A percentile compares a stretch with the other conserved stretches of the same genome.
Conservation (phyloP, 2,888 invertebrate species). For the Agrochola lychnidis region DNA sequence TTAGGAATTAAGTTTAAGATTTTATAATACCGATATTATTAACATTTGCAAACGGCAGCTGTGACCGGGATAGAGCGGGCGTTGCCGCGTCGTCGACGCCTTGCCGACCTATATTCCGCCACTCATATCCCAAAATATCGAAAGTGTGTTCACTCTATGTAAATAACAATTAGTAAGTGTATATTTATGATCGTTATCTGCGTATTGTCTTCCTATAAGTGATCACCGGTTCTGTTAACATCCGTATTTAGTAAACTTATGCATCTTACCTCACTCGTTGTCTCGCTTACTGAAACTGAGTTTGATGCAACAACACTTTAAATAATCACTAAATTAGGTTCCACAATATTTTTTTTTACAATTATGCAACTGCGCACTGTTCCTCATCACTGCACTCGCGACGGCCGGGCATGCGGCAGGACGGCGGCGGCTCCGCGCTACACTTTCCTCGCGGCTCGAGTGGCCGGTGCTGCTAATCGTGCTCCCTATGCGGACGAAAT, state of each 20-base stretch:
- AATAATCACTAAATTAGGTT: slow-evolving; percentile 59
- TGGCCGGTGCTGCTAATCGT: slow-evolving; percentile 80
- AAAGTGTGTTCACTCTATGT: slow-evolving; percentile 75
- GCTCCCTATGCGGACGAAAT: slow-evolving; percentile 89
- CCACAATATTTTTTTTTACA: slow-evolving; percentile 68
- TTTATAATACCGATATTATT: slow-evolving; percentile 68
- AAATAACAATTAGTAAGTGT: slow-evolving; percentile 58
- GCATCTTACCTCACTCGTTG: slow-evolving; percentile 49
- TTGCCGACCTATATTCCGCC: slow-evolving; percentile 87
- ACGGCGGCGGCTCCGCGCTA: slow-evolving; percentile 51
- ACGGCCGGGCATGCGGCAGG: slow-evolving; percentile 51
- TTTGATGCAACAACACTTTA: slow-evolving; percentile 44
- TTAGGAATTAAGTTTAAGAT: slow-evolving; percentile 12
- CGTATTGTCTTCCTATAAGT: neutral
- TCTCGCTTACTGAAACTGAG: slow-evolving; percentile 26
- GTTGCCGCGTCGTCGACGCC: slow-evolving; percentile 83
- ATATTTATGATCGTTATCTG: slow-evolving; percentile 19
- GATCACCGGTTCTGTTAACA: slow-evolving; percentile 11
- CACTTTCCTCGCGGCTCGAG: slow-evolving; percentile 61
- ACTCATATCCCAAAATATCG: slow-evolving; percentile 89
- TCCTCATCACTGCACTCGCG: slow-evolving; percentile 77
- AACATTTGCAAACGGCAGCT: slow-evolving; percentile 82
- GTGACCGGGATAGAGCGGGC: slow-evolving; percentile 88
- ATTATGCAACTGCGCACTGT: slow-evolving; percentile 79
- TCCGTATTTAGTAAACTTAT: slow-evolving; percentile 10